Evolutionary conservation across 2,797 vertebrate species (phyloP).

Genomic region (Coregonus ussuriensis): DNA sequence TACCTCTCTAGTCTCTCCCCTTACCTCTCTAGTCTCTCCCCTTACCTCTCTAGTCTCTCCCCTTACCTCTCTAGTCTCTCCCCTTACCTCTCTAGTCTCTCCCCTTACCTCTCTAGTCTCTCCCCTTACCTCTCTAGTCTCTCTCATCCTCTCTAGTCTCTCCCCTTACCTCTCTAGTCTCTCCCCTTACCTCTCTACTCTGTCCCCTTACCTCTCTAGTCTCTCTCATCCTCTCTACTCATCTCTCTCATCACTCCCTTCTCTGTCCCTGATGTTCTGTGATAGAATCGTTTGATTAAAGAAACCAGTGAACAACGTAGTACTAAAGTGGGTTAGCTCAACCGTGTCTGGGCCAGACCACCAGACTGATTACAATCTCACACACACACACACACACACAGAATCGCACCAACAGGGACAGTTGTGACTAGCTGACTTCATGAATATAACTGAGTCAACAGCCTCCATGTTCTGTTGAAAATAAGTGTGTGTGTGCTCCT

Average conservation of each 20-base stretch:
- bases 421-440: background rate
- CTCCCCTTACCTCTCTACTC: background rate
- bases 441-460: background rate
- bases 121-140: background rate
- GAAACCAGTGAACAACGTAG: slow-evolving; percentile 4
- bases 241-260: background rate
- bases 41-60: no score
- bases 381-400: no score
- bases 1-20: background rate
- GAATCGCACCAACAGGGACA: no score
- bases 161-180: no score
- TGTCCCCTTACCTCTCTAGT: background rate
- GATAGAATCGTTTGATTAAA: slow-evolving; percentile 22
- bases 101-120: background rate
- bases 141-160: background rate
- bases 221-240: background rate
- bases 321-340: slow-evolving; percentile 23
- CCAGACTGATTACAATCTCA: no score
- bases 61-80: no score
- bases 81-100: background rate
- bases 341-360: slow-evolving; percentile 15
- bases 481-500: slow-evolving; percentile 25
- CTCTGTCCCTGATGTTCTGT: slow-evolving; percentile 3
- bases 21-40: no score
- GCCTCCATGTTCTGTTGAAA: slow-evolving; percentile 2